A percentile compares a stretch with the other conserved stretches of the same genome.
Conservation (phyloP, 2,888 invertebrate species). For the Chymomyza fuscimana region DNA sequence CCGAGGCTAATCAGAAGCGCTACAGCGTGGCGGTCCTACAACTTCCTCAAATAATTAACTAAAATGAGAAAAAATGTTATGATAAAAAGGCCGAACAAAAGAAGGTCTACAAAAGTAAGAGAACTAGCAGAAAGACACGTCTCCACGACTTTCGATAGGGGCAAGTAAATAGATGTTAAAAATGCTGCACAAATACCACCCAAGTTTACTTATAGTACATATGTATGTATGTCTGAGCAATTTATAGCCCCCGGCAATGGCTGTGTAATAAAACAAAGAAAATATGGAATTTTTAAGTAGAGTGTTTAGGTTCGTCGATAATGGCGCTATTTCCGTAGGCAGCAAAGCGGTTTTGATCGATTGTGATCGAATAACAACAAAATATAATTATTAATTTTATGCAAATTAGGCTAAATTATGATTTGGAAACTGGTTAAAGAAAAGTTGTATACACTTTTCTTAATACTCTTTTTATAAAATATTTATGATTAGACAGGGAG, state of each 20-base stretch:
- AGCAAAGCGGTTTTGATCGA: neutral
- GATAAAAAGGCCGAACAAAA: conserved; percentile 7
- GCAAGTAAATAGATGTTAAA: conserved; percentile 38
- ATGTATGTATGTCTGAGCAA: neutral
- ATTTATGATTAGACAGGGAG: too few species aligned
- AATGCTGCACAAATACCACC: neutral
- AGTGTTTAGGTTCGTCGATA: neutral
- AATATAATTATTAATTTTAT: neutral
- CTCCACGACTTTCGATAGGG: conserved; percentile 11
- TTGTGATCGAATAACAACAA: neutral
- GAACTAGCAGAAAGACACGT: conserved; percentile 38
- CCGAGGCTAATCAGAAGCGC: neutral
- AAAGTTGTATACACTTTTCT: neutral
- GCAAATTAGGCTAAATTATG: neutral
- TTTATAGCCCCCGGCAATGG: neutral
- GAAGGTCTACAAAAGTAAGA: conserved; percentile 20
- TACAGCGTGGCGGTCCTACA: conserved; percentile 1
- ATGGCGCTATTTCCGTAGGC: neutral
- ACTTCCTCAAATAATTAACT: conserved; percentile 64
- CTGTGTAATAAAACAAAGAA: neutral
- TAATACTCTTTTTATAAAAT: too few species aligned
- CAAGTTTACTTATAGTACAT: neutral
- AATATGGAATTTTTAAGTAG: neutral
- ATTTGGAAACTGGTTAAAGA: neutral
- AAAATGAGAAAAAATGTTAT: conserved; percentile 38